A percentile compares a stretch with the other conserved stretches of the same genome.
phyloP scores from a whole-genome alignment of 2,113 vertebrate species.

The Eubucco bourcierii region DNA sequence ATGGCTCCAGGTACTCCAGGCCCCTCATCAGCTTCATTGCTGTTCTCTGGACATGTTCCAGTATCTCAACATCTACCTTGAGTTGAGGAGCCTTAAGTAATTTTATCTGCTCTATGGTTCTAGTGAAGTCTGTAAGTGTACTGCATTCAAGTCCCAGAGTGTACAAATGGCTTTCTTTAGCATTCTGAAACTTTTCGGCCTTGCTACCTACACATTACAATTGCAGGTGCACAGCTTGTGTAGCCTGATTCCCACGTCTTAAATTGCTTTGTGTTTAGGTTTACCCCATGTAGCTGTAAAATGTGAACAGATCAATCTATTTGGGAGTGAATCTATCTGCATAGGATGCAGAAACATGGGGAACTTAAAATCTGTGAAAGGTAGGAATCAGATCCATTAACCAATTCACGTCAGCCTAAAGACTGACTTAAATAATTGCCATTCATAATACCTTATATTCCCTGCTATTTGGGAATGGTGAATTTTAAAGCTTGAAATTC shows the following conservation, averaged over 20 bases:
- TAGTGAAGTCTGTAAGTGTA: neutral
- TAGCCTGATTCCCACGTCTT: neutral
- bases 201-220: neutral
- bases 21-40: too few relatives aligned
- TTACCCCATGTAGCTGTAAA: neutral
- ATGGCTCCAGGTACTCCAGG: too few relatives aligned
- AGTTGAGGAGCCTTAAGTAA: neutral
- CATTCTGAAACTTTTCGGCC: neutral
- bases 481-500: neutral
- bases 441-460: neutral
- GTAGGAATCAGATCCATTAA: neutral
- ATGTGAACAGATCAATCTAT: neutral
- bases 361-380: neutral
- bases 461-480: neutral
- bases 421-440: neutral
- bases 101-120: neutral
- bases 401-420: neutral
- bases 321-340: neutral
- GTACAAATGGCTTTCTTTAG: neutral
- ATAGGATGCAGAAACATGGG: neutral
- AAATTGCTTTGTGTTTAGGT: neutral
- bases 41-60: too few relatives aligned
- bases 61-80: too few relatives aligned
- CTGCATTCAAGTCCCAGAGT: neutral
- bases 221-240: neutral